A percentile compares a stretch with the other conserved stretches of the same genome.
These are phyloP conservation scores for Anaspis maculata DNA, from an alignment of 2,888 invertebrate genomes.

Conservation along the genomic window DNA sequence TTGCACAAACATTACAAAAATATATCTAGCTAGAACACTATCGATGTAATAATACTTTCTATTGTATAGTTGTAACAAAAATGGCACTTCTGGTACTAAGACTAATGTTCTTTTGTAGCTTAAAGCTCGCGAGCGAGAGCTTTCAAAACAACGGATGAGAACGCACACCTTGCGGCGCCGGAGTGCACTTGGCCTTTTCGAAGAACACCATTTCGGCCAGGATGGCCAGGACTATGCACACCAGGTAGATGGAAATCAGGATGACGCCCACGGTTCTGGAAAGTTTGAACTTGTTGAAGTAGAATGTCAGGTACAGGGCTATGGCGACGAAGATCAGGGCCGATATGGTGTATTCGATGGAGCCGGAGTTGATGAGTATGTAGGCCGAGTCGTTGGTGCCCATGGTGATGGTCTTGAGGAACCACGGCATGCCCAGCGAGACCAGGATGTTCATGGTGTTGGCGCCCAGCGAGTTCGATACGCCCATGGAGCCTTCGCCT, in stretches of 20 bases:
- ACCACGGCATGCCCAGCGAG: constrained; percentile 79
- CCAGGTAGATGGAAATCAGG: constrained; percentile 55
- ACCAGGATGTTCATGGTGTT: constrained; percentile 78
- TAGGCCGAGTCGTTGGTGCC: constrained; percentile 39
- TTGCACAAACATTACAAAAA: too few relatives aligned
- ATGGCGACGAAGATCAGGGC: constrained; percentile 68
- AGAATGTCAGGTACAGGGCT: constrained; percentile 59
- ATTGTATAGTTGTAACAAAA: too few relatives aligned
- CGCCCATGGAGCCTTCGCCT: constrained; percentile 81
- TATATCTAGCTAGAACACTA: too few relatives aligned
- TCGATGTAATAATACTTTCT: too few relatives aligned
- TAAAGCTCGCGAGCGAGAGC: too few relatives aligned
- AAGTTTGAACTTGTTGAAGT: constrained; percentile 61
- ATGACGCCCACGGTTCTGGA: constrained; percentile 60
- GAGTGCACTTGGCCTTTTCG: too few relatives aligned
- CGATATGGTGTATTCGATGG: constrained; percentile 74
- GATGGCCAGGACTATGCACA: constrained; percentile 69
- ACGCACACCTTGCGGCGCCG: too few relatives aligned
- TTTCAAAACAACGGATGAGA: too few relatives aligned
- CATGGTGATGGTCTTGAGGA: constrained; percentile 59
- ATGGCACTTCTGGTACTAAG: too few relatives aligned
- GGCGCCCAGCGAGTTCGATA: constrained; percentile 79
- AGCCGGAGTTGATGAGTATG: constrained; percentile 66
- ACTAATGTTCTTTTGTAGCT: too few relatives aligned
- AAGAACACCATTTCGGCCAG: constrained; percentile 59